Evolutionary conservation across 2,888 invertebrate species (phyloP), one percentile per base, ranked within the genome.

Genomic region (Drosophila paracracens): DNA sequence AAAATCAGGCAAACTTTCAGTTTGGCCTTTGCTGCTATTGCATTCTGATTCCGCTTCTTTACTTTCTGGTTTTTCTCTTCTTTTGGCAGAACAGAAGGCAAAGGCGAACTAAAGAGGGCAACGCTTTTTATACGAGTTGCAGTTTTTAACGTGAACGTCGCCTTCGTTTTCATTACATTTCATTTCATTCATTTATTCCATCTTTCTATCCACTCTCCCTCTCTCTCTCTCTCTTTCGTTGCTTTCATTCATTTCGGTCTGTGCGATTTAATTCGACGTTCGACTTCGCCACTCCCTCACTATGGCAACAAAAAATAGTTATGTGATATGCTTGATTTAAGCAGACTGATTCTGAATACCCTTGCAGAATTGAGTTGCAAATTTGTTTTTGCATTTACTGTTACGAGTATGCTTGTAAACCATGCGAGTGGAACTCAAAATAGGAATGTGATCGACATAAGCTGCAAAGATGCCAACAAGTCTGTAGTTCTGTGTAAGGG

Each of bases 121-220:
- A 69, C 76, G 60, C 77, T 77, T 80, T 58, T 85, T 72, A 74
- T 86, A 84, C 63, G 75, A 71, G 36, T 78, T 88, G 88, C 76
- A 70, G 79, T 85, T 88, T 82, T 82, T 68, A 70, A 69, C 70
- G 64, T 70, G 53, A 52, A 27, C 57, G 25, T 73, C 79, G 82
- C 69, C 83, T 83, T 84, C 89, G 73, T 81, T 81, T 80, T 83
- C 88, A 81, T 89, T 86, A 74, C 90, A 82, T 70, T 82, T 79
- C 64, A 79, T 75, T 71, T 75, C 76, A 81, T 86, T 86, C 90
- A 88, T 88, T 88, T 89, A 89, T 85, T 89, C 88, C 58, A 56
- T 66, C 67, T 67, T 16, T 36, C 36, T 6, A 16, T 36, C 36
- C 13, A 16, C 35, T 16, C 35, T 16, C 35, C 16, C 16, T 8